phyloP scores from a whole-genome alignment of 2,888 invertebrate species.

The Trachelus stipa region DNA sequence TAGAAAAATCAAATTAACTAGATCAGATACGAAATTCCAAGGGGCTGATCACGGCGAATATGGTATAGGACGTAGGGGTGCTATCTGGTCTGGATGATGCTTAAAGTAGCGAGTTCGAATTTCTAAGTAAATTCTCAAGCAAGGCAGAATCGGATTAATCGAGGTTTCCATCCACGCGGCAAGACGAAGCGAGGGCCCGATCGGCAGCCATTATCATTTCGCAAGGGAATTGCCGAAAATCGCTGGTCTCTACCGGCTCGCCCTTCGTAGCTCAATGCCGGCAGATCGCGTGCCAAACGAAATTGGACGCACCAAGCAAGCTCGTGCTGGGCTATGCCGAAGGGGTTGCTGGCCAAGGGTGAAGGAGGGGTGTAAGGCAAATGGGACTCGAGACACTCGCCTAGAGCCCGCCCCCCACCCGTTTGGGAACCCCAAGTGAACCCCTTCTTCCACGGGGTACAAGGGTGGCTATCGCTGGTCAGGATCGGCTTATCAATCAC shows the following conservation, averaged over 20 bases:
- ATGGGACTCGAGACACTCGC: conserved; percentile 25
- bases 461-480: conserved; percentile 43
- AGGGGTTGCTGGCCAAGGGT: conserved; percentile 9
- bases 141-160: neutral
- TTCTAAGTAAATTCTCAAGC: neutral
- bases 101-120: neutral
- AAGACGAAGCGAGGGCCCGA: neutral
- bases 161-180: neutral
- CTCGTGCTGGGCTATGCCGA: neutral
- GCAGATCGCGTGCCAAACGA: conserved; percentile 45
- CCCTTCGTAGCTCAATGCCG: conserved; percentile 6
- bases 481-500: conserved; percentile 56
- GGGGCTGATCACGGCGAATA: too few relatives aligned
- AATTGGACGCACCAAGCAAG: conserved; percentile 38
- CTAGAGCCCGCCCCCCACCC: conserved; percentile 24
- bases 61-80: neutral
- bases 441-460: conserved; percentile 19
- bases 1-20: too few relatives aligned
- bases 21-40: too few relatives aligned
- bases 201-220: neutral
- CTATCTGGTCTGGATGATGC: neutral
- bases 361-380: conserved; percentile 21
- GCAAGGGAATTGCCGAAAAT: neutral
- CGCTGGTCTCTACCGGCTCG: neutral
- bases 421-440: conserved; percentile 15